Evolutionary conservation across 2,113 vertebrate genomes (phyloP).

Genomic region (Tretioscincus oriximinensis): DNA sequence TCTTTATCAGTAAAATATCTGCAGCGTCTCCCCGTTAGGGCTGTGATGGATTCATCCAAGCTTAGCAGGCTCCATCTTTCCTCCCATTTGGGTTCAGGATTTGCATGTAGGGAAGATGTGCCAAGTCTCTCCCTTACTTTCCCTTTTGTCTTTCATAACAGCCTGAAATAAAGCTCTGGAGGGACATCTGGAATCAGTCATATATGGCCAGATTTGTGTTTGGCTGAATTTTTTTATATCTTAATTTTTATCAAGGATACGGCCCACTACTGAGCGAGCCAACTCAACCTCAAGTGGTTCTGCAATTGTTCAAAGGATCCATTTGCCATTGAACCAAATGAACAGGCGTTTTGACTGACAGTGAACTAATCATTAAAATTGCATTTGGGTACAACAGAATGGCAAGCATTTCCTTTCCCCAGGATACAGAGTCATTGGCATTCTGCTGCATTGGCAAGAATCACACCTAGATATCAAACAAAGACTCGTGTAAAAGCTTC

Average conservation of each 20-base stretch:
- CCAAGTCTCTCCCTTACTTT: slow-evolving; percentile 4
- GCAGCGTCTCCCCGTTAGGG: slow-evolving; percentile 7
- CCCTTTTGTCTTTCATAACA: slow-evolving; percentile 20
- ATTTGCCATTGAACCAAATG: no score
- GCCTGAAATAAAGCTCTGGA: slow-evolving; percentile 10
- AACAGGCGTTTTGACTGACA: no score
- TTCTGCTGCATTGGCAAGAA: no score
- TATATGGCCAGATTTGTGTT: neutral
- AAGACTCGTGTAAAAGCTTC: no score
- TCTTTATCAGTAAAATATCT: slow-evolving; percentile 31
- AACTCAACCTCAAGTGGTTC: neutral
- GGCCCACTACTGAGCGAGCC: neutral
- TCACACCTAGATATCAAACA: no score
- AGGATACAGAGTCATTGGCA: no score
- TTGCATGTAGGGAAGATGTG: slow-evolving; percentile 15
- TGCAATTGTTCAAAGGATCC: neutral
- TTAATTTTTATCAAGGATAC: neutral
- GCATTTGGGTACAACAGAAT: no score
- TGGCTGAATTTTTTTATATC: neutral
- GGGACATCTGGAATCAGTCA: neutral
- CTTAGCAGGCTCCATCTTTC: slow-evolving; percentile 2
- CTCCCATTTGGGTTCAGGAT: neutral
- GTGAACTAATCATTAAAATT: neutral
- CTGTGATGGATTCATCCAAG: slow-evolving; percentile 18
- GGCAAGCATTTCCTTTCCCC: no score